Evolutionary conservation across 1,140 invertebrate species (phyloP).

Genomic region (Grapholita molesta): DNA sequence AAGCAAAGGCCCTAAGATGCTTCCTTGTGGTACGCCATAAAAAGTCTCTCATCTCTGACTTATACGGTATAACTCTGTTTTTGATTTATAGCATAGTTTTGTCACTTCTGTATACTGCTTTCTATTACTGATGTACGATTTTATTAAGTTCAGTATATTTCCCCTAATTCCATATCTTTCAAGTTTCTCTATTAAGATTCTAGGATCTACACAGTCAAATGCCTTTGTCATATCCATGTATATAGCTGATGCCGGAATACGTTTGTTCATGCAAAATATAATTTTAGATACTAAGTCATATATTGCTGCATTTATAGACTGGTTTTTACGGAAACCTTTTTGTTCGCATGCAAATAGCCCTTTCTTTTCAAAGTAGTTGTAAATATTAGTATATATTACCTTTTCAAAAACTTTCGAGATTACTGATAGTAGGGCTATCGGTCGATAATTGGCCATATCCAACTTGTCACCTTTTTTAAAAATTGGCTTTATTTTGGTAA

Average conservation of each 20-base stretch:
- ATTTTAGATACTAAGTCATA: not conserved
- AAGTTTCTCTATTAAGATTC: not conserved
- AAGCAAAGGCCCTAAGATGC: not conserved
- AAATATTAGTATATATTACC: not conserved
- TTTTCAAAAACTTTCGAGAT: too few species aligned
- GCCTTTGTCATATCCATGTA: slow-evolving; percentile 14
- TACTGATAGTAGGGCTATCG: slow-evolving; percentile 15
- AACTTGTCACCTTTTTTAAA: too few species aligned
- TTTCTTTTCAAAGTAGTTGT: slow-evolving; percentile 7
- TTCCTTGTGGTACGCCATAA: not conserved
- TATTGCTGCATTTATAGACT: not conserved
- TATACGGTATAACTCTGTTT: not conserved
- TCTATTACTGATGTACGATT: slow-evolving; percentile 3
- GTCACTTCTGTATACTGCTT: not conserved
- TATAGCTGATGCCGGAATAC: not conserved
- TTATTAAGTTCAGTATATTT: not conserved
- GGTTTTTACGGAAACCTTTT: not conserved
- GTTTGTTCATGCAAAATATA: not conserved
- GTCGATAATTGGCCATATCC: slow-evolving; percentile 20
- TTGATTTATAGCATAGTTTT: not conserved
- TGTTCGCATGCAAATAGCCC: not conserved
- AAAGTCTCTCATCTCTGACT: not conserved
- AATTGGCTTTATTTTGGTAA: slow-evolving; percentile 9
- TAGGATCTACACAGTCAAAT: slow-evolving; percentile 15
- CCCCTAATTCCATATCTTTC: slow-evolving; percentile 4